Percentiles rank a stretch among this genome's conserved stretches.
phyloP scores from a whole-genome alignment of 2,113 vertebrate species.

The Polyodon spathula region DNA sequence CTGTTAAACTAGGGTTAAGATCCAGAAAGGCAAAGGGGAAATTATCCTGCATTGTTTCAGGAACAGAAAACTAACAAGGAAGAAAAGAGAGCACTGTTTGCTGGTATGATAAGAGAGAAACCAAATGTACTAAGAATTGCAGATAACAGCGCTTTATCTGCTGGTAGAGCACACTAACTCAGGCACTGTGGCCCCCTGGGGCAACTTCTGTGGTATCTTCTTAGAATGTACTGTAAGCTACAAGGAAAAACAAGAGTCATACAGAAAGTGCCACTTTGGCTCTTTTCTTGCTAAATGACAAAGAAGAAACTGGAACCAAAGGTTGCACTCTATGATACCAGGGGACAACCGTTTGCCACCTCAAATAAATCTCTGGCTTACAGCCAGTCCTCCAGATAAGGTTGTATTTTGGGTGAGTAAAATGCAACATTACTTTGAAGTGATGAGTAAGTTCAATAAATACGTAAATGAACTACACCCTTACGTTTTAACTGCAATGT shows the following conservation, averaged over 20 bases:
- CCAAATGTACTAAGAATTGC: not conserved
- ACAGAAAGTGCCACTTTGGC: too few species aligned
- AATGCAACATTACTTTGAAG: too few species aligned
- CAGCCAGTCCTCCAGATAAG: too few species aligned
- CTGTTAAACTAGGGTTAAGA: slow-evolving; percentile 5
- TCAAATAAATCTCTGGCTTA: too few species aligned
- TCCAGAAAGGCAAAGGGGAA: not conserved
- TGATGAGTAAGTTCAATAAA: too few species aligned
- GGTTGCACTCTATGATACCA: too few species aligned
- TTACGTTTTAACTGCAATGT: too few species aligned
- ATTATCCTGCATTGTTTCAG: not conserved
- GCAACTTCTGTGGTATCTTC: not conserved
- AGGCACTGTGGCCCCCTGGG: not conserved
- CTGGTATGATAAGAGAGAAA: slow-evolving; percentile 1
- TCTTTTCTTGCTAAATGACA: too few species aligned
- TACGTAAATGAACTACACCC: too few species aligned
- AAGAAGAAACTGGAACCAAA: too few species aligned
- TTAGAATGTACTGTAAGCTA: not conserved
- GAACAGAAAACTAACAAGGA: not conserved
- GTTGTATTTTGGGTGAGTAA: too few species aligned
- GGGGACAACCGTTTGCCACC: too few species aligned
- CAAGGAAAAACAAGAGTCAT: not conserved
- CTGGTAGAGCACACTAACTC: not conserved
- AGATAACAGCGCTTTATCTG: not conserved
- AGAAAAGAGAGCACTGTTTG: not conserved